Conservation (phyloP, 2,113 vertebrate genomes). For the Dasyprocta punctata region DNA sequence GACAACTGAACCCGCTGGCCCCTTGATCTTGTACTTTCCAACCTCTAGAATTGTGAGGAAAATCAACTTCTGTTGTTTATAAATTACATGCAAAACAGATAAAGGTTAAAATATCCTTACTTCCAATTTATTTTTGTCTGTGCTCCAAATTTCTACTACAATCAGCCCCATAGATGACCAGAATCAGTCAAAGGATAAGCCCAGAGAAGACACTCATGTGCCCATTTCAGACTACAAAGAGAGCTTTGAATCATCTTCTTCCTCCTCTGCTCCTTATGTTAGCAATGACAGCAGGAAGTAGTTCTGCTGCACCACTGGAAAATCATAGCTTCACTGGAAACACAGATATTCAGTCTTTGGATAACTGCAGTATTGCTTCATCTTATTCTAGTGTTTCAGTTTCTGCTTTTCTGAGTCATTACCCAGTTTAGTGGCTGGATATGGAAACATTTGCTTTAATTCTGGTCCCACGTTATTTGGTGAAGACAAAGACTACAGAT, state of each 20-base stretch:
- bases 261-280: conserved; percentile 88
- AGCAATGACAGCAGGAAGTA: conserved; percentile 86
- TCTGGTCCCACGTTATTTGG: conserved; percentile 92
- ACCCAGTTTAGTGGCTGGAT: conserved; percentile 88
- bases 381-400: conserved; percentile 88
- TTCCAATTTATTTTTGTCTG: neutral
- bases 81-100: neutral
- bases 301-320: conserved; percentile 90
- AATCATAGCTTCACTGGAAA: conserved; percentile 88
- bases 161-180: neutral
- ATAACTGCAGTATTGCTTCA: conserved; percentile 90
- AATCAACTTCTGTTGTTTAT: neutral
- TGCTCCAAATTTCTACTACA: neutral
- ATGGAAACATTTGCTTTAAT: conserved; percentile 90
- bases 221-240: conserved; percentile 90
- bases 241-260: conserved; percentile 88
- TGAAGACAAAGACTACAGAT: conserved; percentile 98
- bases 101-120: neutral
- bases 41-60: neutral
- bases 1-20: neutral
- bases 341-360: conserved; percentile 89
- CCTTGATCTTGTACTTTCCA: neutral
- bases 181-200: conserved; percentile 87
- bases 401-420: conserved; percentile 91
- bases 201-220: conserved; percentile 86